A percentile compares a stretch with the other conserved stretches of the same genome.
Evolutionary conservation across 2,888 invertebrate genomes (phyloP).

Genomic region (Agonopterix heracliana): DNA sequence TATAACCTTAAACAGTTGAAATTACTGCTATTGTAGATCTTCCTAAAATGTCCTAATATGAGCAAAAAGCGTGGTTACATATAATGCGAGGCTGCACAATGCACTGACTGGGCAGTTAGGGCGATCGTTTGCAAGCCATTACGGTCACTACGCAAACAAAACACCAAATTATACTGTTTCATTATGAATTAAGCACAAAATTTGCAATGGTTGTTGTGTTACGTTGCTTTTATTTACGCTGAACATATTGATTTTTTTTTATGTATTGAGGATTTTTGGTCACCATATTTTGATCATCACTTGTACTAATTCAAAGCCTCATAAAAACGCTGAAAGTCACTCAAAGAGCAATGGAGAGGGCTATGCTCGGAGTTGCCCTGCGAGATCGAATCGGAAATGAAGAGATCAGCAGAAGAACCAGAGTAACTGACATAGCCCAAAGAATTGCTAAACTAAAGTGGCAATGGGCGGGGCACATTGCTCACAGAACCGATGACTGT

Average conservation of each 20-base stretch:
- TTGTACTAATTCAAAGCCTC: no score
- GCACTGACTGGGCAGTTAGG: conserved; percentile 31
- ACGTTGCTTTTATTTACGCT: neutral
- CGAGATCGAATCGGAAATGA: no score
- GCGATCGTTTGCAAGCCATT: conserved; percentile 41
- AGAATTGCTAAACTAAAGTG: no score
- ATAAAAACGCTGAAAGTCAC: no score
- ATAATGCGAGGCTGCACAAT: conserved; percentile 26
- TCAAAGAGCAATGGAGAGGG: no score
- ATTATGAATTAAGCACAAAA: conserved; percentile 23
- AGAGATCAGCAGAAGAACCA: no score
- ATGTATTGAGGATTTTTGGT: conserved; percentile 10
- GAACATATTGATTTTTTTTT: neutral
- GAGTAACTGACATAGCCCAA: no score
- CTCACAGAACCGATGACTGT: no score
- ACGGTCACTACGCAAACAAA: conserved; percentile 26
- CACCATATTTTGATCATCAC: neutral
- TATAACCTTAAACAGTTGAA: no score
- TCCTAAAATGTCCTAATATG: neutral
- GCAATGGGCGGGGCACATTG: no score
- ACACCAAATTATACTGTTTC: conserved; percentile 20
- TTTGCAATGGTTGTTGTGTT: conserved; percentile 15
- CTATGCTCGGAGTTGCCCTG: no score
- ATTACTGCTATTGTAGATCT: no score
- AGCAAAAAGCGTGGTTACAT: conserved; percentile 17